Base-by-base conservation (phyloP, 2,113 vertebrate genomes). In the Epinephelus moara region DNA sequence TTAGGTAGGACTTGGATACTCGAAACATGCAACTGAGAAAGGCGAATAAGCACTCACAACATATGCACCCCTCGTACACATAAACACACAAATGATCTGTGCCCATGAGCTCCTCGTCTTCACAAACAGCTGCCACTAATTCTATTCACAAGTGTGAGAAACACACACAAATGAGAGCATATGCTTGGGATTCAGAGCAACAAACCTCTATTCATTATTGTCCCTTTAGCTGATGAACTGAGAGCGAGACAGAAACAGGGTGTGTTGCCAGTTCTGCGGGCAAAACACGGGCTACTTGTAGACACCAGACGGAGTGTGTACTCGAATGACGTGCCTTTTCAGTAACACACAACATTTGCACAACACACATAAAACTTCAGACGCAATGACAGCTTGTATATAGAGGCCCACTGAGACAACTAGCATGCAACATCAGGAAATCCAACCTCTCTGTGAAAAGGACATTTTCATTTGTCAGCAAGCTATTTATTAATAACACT, bases 191-290 rank as follows among this genome's bases (percentile, higher is more conserved):
- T 85, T 69, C 69, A 75, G n/a, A 69, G 68, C 73, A 87, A 83
- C 73, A 89, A 61, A 63, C 81, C 63, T 75, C 66, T 72, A 87
- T 89, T 91, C 76, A 91, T 85, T 85, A 79, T 85, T 89, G 78
- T 85, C 86, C 77, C 79, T 77, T 84, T 77, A 81, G 82, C 81
- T 88, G 86, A 90, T 84, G 77, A 63, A 80, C 61, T 78, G 71
- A 77, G 23, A 45, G 3, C 49, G 57, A 84, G 19, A 55, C 5
- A 69, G 42, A 77, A 52, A 73, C 17, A 40, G 37, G 14, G 76
- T 47, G 56, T 70, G 55, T 55, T 76, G 86, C 72, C 86, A 85
- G 69, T 55, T 81, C 71, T 72, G 50, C 75, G 66, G 82, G 78
- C 57, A 75, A n/a, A 60, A 71, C 68, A 74, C 23, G 53, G 40